phyloP scores from a whole-genome alignment of 30 jellyfish, hydroid and myxozoan species.

The Aurelia sp. region DNA sequence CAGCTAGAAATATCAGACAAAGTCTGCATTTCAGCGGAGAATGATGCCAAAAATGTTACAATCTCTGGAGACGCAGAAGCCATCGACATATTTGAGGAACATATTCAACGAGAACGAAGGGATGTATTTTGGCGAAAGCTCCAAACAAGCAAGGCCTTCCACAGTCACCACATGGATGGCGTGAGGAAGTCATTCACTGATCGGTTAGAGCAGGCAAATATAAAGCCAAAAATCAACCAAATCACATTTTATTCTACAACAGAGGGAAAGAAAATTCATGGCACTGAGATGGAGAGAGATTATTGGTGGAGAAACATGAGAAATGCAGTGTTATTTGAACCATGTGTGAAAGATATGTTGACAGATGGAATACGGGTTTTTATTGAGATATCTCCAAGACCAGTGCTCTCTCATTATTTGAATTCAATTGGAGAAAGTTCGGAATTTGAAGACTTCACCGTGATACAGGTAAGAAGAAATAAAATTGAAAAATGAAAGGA shows the following conservation, averaged over 20 bases:
- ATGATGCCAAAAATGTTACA: slow-evolving; percentile 59
- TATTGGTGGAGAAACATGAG: slow-evolving; percentile 78
- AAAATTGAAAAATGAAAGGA: not conserved
- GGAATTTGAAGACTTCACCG: slow-evolving; percentile 38
- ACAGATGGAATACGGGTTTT: slow-evolving; percentile 41
- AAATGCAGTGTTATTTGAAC: slow-evolving; percentile 55
- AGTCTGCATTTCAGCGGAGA: slow-evolving; percentile 68
- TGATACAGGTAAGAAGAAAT: slow-evolving; percentile 28
- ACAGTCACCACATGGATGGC: slow-evolving; percentile 76
- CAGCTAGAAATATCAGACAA: slow-evolving; percentile 33
- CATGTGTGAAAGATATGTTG: slow-evolving; percentile 36
- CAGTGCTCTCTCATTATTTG: slow-evolving; percentile 68
- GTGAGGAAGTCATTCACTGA: slow-evolving; percentile 27
- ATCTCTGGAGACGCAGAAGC: slow-evolving; percentile 74
- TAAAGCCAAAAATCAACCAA: slow-evolving; percentile 21
- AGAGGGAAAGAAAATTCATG: slow-evolving; percentile 44
- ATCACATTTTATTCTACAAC: slow-evolving; percentile 50
- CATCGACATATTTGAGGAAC: slow-evolving; percentile 32
- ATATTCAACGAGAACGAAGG: slow-evolving; percentile 23
- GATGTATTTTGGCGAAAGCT: slow-evolving; percentile 65
- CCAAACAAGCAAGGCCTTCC: slow-evolving; percentile 69
- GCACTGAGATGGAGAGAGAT: slow-evolving; percentile 20
- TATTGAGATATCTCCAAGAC: slow-evolving; percentile 72
- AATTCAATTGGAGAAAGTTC: slow-evolving; percentile 41
- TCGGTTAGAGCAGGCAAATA: slow-evolving; percentile 29